Percentiles rank a stretch among this genome's conserved stretches.
Evolutionary conservation across 2,797 vertebrate species (phyloP).

Genomic region (Huso huso): DNA sequence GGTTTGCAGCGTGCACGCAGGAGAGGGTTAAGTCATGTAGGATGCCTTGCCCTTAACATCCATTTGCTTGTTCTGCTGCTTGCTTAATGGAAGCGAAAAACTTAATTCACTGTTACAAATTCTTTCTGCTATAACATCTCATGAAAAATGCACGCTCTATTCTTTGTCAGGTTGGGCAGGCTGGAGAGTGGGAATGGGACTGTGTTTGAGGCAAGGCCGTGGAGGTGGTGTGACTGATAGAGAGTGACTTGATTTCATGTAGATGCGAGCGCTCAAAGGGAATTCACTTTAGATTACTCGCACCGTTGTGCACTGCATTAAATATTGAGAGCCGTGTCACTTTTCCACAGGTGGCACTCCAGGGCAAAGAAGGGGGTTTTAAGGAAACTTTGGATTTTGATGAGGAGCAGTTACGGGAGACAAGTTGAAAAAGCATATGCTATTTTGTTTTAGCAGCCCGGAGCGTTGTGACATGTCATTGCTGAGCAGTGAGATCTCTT

Average conservation of each 20-base stretch:
- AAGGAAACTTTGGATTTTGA: slow-evolving; percentile 62
- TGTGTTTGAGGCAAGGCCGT: slow-evolving; percentile 56
- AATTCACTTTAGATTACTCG: slow-evolving; percentile 91
- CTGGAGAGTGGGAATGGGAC: slow-evolving; percentile 7
- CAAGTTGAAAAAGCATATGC: slow-evolving; percentile 78
- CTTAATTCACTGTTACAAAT: slow-evolving; percentile 27
- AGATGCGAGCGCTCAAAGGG: slow-evolving; percentile 86
- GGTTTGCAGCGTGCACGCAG: no score
- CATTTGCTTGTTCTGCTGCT: slow-evolving; percentile 35
- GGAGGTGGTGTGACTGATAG: slow-evolving; percentile 79
- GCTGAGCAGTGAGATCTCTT: slow-evolving; percentile 43
- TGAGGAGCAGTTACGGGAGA: slow-evolving; percentile 73
- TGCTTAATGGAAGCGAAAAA: slow-evolving; percentile 28
- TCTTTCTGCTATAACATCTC: slow-evolving; percentile 38
- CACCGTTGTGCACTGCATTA: slow-evolving; percentile 79
- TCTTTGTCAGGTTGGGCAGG: neutral
- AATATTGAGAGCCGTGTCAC: slow-evolving; percentile 85
- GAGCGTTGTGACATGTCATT: slow-evolving; percentile 61
- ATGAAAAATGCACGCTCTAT: slow-evolving; percentile 49
- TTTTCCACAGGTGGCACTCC: slow-evolving; percentile 87
- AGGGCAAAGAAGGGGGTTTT: slow-evolving; percentile 58
- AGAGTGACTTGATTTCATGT: slow-evolving; percentile 87
- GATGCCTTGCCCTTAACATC: slow-evolving; percentile 10
- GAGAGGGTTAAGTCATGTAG: no score
- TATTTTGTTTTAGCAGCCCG: slow-evolving; percentile 59